Percentiles rank a stretch among this genome's conserved stretches.
phyloP scores from a whole-genome alignment of 2,113 vertebrate genomes.

The Melospiza melodia region DNA sequence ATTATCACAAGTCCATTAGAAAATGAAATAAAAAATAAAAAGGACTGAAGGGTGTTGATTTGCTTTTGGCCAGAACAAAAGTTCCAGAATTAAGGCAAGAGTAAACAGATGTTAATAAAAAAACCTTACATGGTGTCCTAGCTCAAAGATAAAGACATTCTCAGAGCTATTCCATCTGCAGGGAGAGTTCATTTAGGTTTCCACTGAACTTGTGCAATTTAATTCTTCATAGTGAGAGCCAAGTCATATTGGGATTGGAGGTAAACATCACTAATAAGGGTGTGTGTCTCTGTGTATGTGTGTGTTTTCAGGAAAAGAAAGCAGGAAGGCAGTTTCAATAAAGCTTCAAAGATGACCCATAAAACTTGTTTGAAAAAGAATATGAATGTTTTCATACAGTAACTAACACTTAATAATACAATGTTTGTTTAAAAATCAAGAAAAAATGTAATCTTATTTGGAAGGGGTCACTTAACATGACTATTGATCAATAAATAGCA shows the following conservation, averaged over 20 bases:
- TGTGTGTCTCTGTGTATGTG: not conserved
- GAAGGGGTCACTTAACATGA: not conserved
- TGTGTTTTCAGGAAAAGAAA: not conserved
- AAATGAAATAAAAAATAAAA: not conserved
- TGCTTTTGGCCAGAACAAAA: slow-evolving; percentile 61
- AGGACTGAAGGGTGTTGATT: not conserved
- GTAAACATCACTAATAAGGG: not conserved
- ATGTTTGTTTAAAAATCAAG: not conserved
- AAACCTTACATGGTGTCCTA: slow-evolving; percentile 11
- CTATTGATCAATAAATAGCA: not conserved
- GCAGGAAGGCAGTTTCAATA: not conserved
- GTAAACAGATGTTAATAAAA: slow-evolving; percentile 52
- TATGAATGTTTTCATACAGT: not conserved
- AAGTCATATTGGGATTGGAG: not conserved
- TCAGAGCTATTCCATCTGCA: slow-evolving; percentile 8
- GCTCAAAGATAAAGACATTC: slow-evolving; percentile 27
- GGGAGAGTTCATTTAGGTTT: slow-evolving; percentile 9
- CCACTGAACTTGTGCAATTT: not conserved
- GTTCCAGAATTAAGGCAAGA: slow-evolving; percentile 56
- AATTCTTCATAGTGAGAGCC: not conserved
- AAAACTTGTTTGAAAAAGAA: not conserved
- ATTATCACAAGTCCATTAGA: slow-evolving; percentile 43
- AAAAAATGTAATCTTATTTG: not conserved
- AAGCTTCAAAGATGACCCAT: not conserved
- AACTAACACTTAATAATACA: not conserved